Conservation (phyloP, 1,140 invertebrate genomes). For the Scaptomyza hsui region DNA sequence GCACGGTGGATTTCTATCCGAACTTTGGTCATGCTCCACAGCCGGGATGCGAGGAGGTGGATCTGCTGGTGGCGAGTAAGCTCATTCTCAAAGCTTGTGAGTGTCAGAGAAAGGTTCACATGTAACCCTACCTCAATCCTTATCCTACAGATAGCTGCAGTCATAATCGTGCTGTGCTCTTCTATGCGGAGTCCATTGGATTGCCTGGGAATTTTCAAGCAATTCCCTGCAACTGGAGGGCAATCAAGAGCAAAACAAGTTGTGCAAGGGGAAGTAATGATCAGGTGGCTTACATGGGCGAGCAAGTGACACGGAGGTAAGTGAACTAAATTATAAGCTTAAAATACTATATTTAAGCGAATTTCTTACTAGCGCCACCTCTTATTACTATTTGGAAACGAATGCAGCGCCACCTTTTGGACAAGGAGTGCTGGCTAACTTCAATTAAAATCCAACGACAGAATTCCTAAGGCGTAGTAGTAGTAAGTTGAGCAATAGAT, state of each 20-base stretch:
- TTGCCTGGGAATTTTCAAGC: conserved; percentile 64
- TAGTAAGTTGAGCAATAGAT: conserved; percentile 1
- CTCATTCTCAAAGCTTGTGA: conserved; percentile 74
- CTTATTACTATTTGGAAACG: conserved; percentile 63
- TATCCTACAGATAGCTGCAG: conserved; percentile 71
- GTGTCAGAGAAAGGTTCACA: not conserved
- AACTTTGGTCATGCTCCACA: conserved; percentile 87
- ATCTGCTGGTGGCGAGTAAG: conserved; percentile 73
- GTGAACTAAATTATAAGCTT: not conserved
- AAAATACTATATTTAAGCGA: not conserved
- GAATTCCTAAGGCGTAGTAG: not conserved
- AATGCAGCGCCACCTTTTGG: conserved; percentile 75
- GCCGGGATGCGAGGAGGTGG: conserved; percentile 86
- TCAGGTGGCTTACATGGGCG: conserved; percentile 69
- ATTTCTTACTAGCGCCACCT: conserved; percentile 56
- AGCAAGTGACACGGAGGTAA: conserved; percentile 64
- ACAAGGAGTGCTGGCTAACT: conserved; percentile 49
- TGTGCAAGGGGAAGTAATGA: conserved; percentile 35
- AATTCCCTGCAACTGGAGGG: conserved; percentile 51
- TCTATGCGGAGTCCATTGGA: conserved; percentile 74
- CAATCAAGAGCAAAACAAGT: conserved; percentile 39
- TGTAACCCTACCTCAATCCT: not conserved
- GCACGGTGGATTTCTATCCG: conserved; percentile 87
- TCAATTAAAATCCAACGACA: conserved; percentile 1
- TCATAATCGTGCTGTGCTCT: conserved; percentile 73